These are phyloP conservation scores for Rallus limicola DNA, from an alignment of 2,113 vertebrate genomes.

Conservation along the genomic window DNA sequence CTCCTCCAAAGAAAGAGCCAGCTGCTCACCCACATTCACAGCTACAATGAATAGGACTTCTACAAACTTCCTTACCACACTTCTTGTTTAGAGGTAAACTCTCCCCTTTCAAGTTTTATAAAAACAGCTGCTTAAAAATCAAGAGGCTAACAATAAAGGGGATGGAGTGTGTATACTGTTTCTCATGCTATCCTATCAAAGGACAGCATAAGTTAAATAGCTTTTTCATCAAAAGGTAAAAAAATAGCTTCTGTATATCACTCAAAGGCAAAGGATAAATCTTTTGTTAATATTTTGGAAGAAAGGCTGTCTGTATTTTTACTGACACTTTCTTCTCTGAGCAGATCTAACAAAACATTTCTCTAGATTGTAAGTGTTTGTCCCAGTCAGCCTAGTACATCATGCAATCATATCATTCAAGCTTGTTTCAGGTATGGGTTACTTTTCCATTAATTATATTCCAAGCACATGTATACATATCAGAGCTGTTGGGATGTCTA, in stretches of 20 bases:
- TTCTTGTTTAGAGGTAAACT: not conserved
- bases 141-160: not conserved
- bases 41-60: not conserved
- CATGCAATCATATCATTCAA: constrained; percentile 13
- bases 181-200: not conserved
- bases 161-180: not conserved
- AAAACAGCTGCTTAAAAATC: constrained; percentile 3
- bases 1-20: not conserved
- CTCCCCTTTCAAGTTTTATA: not conserved
- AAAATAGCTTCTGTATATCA: not conserved
- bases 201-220: not conserved
- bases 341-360: not conserved
- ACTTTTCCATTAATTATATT: constrained; percentile 89
- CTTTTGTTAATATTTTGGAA: not conserved
- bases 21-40: constrained; percentile 20
- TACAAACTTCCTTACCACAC: not conserved
- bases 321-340: not conserved
- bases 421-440: constrained; percentile 78
- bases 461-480: constrained; percentile 87
- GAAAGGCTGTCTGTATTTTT: not conserved
- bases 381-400: not conserved
- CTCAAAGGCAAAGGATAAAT: not conserved
- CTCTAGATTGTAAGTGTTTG: not conserved
- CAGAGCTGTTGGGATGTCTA: constrained; percentile 85
- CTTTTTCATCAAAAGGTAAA: not conserved